Base-by-base conservation (phyloP, 2,113 vertebrate genomes). In the Melierax canorus region DNA sequence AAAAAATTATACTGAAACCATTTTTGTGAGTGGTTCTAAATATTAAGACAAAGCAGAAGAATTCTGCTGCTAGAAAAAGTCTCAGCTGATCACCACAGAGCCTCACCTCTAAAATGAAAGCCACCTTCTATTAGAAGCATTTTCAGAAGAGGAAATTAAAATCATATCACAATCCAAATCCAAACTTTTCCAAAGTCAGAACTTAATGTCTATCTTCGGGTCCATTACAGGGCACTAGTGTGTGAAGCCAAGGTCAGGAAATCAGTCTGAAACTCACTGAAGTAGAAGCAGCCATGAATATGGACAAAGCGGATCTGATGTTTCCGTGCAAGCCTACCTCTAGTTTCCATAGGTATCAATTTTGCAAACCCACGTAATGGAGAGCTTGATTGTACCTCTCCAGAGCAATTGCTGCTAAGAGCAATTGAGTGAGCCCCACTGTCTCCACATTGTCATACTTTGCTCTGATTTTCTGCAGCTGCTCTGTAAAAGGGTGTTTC, bases 321-420 rank as follows among this genome's bases (percentile, higher is more conserved):
- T 32, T 88, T 60, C 69, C 69, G 23, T 21, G 22, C 72, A 43
- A 24, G 12, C 43, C 63, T 46, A 50, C 43, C 69, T 60, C 59
- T 11, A 27, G 59, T 77, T 81, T 71, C 86, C 79, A 69, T 2
- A 41, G 86, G 86, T 22, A 85, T 39, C 69, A 69, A 36, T 58
- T 78, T 32, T 62, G 50, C 69, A 78, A 36, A 36, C 15, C 20
- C 60, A 32, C 2, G 18, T 66, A 38, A 78, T 12, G 56, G 78
- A 85, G 95, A 83, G 76, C 50, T 29, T n/a, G 86, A 88, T 32
- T 90, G 89, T 30, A 56, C 59, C 83, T 91, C 95, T 94, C 69
- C 83, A 62, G 68, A 87, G 63, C 72, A 71, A 87, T 51, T 62
- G 77, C 50, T 27, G 36, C 81, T 67, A 27, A 80, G 90, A 92